Evolutionary conservation across 1,140 invertebrate genomes (phyloP), one percentile per base, ranked within the genome.

Genomic region (Cherax destructor): DNA sequence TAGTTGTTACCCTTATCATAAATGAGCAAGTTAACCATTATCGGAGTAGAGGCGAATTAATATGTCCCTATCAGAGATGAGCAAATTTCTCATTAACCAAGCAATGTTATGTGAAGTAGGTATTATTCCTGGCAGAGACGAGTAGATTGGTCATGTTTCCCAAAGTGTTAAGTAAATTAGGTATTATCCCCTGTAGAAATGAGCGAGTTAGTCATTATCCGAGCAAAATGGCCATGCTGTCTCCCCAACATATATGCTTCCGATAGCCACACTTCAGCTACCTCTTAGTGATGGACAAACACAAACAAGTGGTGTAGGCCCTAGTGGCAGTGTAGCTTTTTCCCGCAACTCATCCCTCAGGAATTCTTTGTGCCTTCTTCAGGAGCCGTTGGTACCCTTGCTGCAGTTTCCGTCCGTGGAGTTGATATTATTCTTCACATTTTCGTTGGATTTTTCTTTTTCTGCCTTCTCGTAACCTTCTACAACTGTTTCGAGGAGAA

Each of bases 401-500:
- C 69, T 74, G 9, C 69, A 24, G n/a, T 74, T 74, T 0, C 69
- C n/a, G 6, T 30, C 69, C 9, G 24, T 5, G 3, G 69, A 74
- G 69, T 74, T 74, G 9, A 30, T 30, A 21, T n/a, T 9, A 13
- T 18, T 18, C 87, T 92, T 91, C 18, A 91, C 87, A 56, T 92
- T 92, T 74, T 93, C 92, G 78, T 93, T 93, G 13, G 91, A 87
- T 74, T 93, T 88, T 49, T 83, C 79, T 16, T 83, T 86, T 61
- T 87, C 77, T 21, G 94, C 95, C 89, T 96, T 96, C 93, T 97
- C 96, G 94, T 96, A 98, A 56, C 97, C 97, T 92, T 97, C 96
- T 69, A 98, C 95, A 81, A 99, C 95, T 1, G 97, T 98, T 94
- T 98, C 96, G 94, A 99, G 96, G 92, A 99, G 97, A 94, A 98